A percentile compares a stretch with the other conserved stretches of the same genome.
phyloP scores from a whole-genome alignment of 2,888 invertebrate species.

The Exephanes ischioxanthus region DNA sequence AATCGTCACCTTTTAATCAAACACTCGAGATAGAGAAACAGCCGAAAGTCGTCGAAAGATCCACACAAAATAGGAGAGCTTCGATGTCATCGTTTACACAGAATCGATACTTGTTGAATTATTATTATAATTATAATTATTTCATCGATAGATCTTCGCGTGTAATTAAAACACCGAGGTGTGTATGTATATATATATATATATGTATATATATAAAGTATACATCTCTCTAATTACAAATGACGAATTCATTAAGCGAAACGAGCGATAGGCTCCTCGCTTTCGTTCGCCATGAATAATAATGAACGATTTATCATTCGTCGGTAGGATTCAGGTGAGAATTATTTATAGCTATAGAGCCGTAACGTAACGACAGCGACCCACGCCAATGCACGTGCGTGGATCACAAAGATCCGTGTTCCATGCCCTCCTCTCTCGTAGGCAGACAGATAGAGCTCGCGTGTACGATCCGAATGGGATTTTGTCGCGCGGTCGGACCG shows the following conservation, averaged over 20 bases:
- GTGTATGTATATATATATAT: no score
- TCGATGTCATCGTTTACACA: background rate
- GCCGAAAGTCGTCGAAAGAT: slow-evolving; percentile 1
- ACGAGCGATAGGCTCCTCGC: background rate
- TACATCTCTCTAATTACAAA: slow-evolving; percentile 26
- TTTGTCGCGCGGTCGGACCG: slow-evolving; percentile 61
- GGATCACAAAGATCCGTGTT: slow-evolving; percentile 54
- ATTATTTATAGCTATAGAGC: slow-evolving; percentile 20
- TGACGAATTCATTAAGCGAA: slow-evolving; percentile 48
- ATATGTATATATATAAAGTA: no score
- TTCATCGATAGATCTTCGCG: background rate
- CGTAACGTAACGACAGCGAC: slow-evolving; percentile 23
- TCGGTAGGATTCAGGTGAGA: background rate
- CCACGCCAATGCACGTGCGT: slow-evolving; percentile 58
- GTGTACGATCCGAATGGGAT: slow-evolving; percentile 55
- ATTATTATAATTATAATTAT: background rate
- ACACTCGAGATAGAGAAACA: slow-evolving; percentile 14
- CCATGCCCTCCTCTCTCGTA: slow-evolving; percentile 21
- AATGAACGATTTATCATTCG: slow-evolving; percentile 50
- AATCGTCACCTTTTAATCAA: slow-evolving; percentile 63
- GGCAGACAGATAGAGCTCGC: slow-evolving; percentile 21
- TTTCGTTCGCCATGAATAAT: slow-evolving; percentile 44
- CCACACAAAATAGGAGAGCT: background rate
- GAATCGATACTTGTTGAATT: slow-evolving; percentile 8
- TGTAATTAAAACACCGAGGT: background rate